Base-by-base conservation (phyloP, 2,113 vertebrate genomes). In the Pionites leucogaster region DNA sequence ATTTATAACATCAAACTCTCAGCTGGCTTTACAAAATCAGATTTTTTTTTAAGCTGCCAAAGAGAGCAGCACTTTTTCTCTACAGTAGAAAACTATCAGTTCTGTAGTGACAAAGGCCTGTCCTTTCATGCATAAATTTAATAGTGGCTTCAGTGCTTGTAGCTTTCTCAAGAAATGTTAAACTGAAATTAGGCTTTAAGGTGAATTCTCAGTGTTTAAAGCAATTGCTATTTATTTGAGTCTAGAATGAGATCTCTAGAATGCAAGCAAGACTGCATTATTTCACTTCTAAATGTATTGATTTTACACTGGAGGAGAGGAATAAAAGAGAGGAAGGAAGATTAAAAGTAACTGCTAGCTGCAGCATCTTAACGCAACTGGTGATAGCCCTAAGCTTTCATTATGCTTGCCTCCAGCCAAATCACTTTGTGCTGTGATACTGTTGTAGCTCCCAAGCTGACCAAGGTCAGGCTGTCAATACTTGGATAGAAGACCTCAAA, bases 361-460 rank as follows among this genome's bases (percentile, higher is more conserved):
- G 77, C 92, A 92, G 86, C 86, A 89, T 95, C 91, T 92, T 92
- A 89, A 50, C 13, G 1, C 88, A 75, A 17, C 80, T 92, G 86
- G 83, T 82, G 88, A 86, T 95, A 91, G 88, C 96, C 90, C 83
- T 96, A 76, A 96, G 96, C 92, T 95, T 90, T 95, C 91, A 52
- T 96, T 94, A 82, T 82, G 92, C 82, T 87, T 95, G 94, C 97
- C 96, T 97, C 82, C 91, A 92, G 97, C 96, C 92, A 94, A 89
- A 96, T 94, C 91, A 82, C 94, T 96, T 93, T 96, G 67, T 93
- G 95, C 95, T 97, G 70, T 96, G 95, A 95, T 95, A 93, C 74
- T 85, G 89, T 81, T 62, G 83, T n/a, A 90, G 71, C 81, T 97
- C 94, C 84, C 93, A 57, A 69, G 53, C 88, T 96, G 93, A 86